Percentiles rank a stretch among this genome's conserved stretches.
phyloP scores from a whole-genome alignment of 2,888 invertebrate species.

The Pomacea canaliculata region DNA sequence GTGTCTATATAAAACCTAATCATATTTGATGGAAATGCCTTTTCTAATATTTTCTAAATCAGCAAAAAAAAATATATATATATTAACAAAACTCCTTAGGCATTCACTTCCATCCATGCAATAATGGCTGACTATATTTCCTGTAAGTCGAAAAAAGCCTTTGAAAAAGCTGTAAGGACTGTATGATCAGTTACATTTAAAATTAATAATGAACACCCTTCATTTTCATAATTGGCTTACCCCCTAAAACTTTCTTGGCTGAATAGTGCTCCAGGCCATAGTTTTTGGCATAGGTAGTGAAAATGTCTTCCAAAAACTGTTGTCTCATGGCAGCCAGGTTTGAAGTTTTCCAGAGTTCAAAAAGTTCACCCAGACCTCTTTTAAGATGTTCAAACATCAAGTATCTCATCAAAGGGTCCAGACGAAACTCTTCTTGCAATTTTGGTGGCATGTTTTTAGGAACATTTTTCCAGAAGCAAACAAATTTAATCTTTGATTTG shows the following conservation, averaged over 20 bases:
- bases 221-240: no score
- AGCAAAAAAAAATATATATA: no score
- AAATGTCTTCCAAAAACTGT: slow-evolving; percentile 8
- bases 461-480: neutral
- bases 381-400: neutral
- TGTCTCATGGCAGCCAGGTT: neutral
- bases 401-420: neutral
- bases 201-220: no score
- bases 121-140: no score
- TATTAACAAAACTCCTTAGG: no score
- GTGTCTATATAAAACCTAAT: no score
- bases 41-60: no score
- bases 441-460: neutral
- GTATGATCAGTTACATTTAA: no score
- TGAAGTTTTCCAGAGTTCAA: neutral
- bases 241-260: neutral
- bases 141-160: no score
- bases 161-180: no score
- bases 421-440: neutral
- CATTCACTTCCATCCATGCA: no score
- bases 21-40: no score
- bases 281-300: neutral
- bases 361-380: neutral
- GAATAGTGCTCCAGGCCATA: neutral
- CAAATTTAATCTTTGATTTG: neutral